Percentiles rank a stretch among this genome's conserved stretches.
Evolutionary conservation across 2,888 invertebrate genomes (phyloP).

Genomic region (Alentia gelatinosa): DNA sequence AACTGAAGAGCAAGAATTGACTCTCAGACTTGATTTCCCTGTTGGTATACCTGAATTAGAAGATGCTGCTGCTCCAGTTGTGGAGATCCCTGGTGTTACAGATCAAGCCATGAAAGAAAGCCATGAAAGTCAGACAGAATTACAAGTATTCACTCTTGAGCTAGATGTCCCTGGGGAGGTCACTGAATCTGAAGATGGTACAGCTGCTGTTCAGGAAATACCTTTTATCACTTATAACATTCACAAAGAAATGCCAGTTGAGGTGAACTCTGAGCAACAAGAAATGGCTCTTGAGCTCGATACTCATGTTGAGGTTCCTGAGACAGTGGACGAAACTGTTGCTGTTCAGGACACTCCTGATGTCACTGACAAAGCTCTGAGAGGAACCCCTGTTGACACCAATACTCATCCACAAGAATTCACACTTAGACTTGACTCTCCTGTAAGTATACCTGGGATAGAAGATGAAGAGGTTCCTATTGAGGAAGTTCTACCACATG

Average conservation of each 20-base stretch:
- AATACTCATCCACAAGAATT: not conserved
- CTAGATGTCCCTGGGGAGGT: not conserved
- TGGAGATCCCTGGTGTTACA: not conserved
- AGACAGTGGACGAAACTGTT: not conserved
- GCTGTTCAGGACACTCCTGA: not conserved
- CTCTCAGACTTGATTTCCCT: not conserved
- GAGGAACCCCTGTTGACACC: not conserved
- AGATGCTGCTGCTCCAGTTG: slow-evolving; percentile 34
- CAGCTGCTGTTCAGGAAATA: slow-evolving; percentile 16
- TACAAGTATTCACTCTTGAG: slow-evolving; percentile 14
- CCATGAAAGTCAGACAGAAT: not conserved
- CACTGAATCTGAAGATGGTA: not conserved
- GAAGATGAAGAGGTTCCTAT: slow-evolving; percentile 38
- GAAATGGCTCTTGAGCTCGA: not conserved
- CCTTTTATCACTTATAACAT: not conserved
- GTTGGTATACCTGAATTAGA: not conserved
- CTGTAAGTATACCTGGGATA: not conserved
- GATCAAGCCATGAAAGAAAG: not conserved
- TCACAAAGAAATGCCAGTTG: not conserved
- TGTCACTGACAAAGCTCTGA: not conserved
- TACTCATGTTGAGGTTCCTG: not conserved
- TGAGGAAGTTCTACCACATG: not conserved
- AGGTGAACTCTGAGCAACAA: not conserved
- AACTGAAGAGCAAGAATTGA: slow-evolving; percentile 1
- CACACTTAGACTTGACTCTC: not conserved